Evolutionary conservation across 2,888 invertebrate species (phyloP).

Genomic region (Eupithecia subumbrata): DNA sequence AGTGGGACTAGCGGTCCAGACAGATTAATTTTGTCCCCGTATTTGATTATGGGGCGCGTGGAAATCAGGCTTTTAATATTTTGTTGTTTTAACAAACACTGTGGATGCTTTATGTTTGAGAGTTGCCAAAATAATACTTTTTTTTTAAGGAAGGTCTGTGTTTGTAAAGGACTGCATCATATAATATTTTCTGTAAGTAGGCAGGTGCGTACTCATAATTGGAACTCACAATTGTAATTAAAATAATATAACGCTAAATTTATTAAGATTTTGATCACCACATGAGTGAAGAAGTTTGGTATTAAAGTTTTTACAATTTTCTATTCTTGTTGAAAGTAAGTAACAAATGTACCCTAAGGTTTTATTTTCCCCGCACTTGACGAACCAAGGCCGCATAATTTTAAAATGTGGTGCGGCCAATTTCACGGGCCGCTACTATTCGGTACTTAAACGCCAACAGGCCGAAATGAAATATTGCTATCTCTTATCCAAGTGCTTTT

Average conservation of each 20-base stretch:
- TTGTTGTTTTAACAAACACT: constrained; percentile 41
- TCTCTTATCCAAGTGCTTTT: constrained; percentile 54
- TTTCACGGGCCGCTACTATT: constrained; percentile 70
- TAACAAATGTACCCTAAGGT: neutral
- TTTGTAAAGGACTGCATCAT: neutral
- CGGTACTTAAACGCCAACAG: constrained; percentile 62
- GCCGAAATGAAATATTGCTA: constrained; percentile 71
- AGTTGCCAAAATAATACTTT: constrained; percentile 13
- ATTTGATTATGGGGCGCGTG: constrained; percentile 50
- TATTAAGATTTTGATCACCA: neutral
- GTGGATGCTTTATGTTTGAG: constrained; percentile 32
- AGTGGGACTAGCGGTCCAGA: constrained; percentile 47
- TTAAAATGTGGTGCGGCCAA: constrained; percentile 74
- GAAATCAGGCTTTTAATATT: constrained; percentile 45
- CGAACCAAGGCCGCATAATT: constrained; percentile 44
- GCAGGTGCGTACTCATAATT: neutral
- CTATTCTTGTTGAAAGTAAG: neutral
- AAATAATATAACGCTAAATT: neutral
- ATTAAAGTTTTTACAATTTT: neutral
- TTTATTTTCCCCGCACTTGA: constrained; percentile 29
- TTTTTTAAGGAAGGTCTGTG: neutral
- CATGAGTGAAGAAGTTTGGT: too few relatives aligned
- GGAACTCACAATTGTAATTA: too few relatives aligned
- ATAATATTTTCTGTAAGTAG: neutral
- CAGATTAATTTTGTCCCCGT: constrained; percentile 67